These are phyloP conservation scores for Drosophila tripunctata DNA, from an alignment of 2,888 invertebrate genomes.

Conservation along the genomic window DNA sequence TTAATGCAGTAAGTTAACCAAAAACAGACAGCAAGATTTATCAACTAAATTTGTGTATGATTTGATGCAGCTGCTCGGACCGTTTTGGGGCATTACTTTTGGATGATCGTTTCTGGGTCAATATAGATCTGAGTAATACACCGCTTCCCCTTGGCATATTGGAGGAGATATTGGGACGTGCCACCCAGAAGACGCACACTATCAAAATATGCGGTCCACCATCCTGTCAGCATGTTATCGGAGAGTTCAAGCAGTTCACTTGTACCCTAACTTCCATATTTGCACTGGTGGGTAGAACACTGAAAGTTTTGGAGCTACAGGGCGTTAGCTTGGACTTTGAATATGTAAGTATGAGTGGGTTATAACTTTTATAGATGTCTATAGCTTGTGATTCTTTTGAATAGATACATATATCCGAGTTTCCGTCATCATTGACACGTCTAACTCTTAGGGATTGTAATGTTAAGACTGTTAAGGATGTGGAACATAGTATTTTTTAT, in stretches of 20 bases:
- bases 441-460: constrained; percentile 84
- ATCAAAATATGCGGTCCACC: constrained; percentile 82
- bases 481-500: constrained; percentile 81
- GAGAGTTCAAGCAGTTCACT: constrained; percentile 75
- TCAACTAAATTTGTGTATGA: not conserved
- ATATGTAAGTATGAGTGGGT: too few relatives aligned
- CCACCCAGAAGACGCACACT: constrained; percentile 76
- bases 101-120: constrained; percentile 82
- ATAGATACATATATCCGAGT: constrained; percentile 87
- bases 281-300: constrained; percentile 67
- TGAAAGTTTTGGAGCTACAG: constrained; percentile 78
- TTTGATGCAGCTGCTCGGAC: constrained; percentile 82
- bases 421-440: constrained; percentile 87
- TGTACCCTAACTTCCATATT: constrained; percentile 74
- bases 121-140: constrained; percentile 79
- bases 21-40: not conserved
- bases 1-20: constrained; percentile 80
- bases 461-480: constrained; percentile 72
- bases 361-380: not conserved
- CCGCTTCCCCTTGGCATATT: constrained; percentile 76
- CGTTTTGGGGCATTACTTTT: constrained; percentile 79
- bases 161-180: constrained; percentile 75
- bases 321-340: constrained; percentile 83
- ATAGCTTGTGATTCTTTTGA: not conserved
- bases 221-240: constrained; percentile 70